phyloP scores from a whole-genome alignment of 2,113 vertebrate genomes.

The Amblyornis subalaris region DNA sequence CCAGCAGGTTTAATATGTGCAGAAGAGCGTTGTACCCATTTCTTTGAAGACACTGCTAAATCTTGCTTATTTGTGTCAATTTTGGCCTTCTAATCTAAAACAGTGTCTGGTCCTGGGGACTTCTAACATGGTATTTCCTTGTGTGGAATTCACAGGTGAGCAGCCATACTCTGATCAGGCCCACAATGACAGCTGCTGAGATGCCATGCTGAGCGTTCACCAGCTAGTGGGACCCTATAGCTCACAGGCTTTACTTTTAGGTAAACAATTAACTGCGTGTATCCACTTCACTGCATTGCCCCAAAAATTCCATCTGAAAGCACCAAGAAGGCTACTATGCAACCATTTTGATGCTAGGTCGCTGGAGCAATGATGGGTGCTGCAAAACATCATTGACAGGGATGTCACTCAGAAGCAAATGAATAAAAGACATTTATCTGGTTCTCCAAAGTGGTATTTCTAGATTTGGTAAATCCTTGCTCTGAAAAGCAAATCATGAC shows the following conservation, averaged over 20 bases:
- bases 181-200: background rate
- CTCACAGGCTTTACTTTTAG: background rate
- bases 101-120: accelerated
- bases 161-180: background rate
- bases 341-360: background rate
- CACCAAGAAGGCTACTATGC: background rate
- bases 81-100: background rate
- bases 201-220: background rate
- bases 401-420: background rate
- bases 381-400: background rate
- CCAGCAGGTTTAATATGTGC: background rate
- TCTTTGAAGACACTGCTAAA: background rate
- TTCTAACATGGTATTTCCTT: background rate
- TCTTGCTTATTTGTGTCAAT: background rate
- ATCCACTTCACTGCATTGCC: background rate
- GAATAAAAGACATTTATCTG: background rate
- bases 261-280: background rate
- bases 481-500: background rate
- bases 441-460: background rate
- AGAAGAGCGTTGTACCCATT: background rate
- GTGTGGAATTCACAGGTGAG: background rate
- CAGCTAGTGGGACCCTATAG: background rate
- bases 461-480: background rate
- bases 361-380: background rate
- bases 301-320: background rate